Percentiles rank a stretch among this genome's conserved stretches.
Conservation (phyloP, 2,888 invertebrate genomes). For the Eulithis prunata region DNA sequence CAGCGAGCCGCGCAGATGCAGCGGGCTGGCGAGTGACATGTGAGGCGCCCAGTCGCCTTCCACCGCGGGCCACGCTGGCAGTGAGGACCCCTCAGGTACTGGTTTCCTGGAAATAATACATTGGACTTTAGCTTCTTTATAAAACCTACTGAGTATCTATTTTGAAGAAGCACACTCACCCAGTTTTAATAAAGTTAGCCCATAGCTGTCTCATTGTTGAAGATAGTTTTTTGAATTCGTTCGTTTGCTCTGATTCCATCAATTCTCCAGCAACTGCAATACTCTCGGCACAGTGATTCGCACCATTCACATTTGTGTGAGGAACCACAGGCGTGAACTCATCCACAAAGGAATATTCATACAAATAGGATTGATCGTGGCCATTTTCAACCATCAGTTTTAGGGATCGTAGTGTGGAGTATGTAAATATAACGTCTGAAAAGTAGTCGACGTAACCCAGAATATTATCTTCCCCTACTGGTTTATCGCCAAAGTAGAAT, state of each 20-base stretch:
- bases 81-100: constrained; percentile 11
- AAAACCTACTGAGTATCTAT: too few relatives aligned
- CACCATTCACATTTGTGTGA: constrained; percentile 47
- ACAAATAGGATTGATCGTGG: constrained; percentile 50
- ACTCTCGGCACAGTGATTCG: constrained; percentile 51
- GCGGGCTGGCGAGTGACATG: constrained; percentile 50
- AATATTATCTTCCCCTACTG: constrained; percentile 44
- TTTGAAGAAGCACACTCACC: constrained; percentile 44
- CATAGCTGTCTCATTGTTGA: constrained; percentile 49
- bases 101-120: constrained; percentile 10
- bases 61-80: constrained; percentile 55
- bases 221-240: constrained; percentile 42
- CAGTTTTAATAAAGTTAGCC: constrained; percentile 55
- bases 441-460: constrained; percentile 53
- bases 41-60: constrained; percentile 44
- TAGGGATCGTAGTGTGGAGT: constrained; percentile 44
- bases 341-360: constrained; percentile 53
- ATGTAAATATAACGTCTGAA: constrained; percentile 50
- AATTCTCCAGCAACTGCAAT: constrained; percentile 43
- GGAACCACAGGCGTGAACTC: constrained; percentile 40
- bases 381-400: constrained; percentile 47
- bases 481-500: constrained; percentile 52
- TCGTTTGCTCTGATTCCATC: too few relatives aligned
- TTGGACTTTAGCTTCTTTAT: neutral
- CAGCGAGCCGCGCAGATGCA: constrained; percentile 45